Evolutionary conservation across 2,888 invertebrate species (phyloP), one percentile per base, ranked within the genome.

Genomic region (Catocala fraxini): DNA sequence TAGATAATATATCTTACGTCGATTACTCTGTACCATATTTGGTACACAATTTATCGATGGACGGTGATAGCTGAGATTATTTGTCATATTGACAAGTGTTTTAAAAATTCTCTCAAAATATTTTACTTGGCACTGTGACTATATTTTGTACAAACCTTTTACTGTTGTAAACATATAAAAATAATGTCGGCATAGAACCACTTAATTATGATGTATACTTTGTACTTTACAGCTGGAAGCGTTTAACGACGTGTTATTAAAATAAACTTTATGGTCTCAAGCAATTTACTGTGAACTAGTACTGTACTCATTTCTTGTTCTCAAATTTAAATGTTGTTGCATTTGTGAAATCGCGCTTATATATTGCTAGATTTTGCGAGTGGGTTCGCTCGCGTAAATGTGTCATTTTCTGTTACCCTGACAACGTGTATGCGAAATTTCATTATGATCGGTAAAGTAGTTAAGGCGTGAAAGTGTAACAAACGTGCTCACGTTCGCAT

Each of bases 1-100:
- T 61, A 67, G 55, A 72, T 68, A 25, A 72, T 68, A 25, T 25
- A 25, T 25, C 25, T 25, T 39, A 7, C 35, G 6, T 39, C 6
- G 35, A 6, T 39, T 39, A 39, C 35, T 39, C 9, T 7, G 35
- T 39, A 9, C 35, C 35, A 39, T 39, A 39, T 39, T 7, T 0
- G 35, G 6, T 42, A 42, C 42, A 42, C 11, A 42, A 11, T 11
- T 5, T 11, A 42, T 10, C 11, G n/a, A 42, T 42, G 42, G 42
- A 5, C 0, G 6, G 5, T 11, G 10, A 12, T 46, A 1, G 45
- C 5, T 12, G 5, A 13, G 12, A 43, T 46, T 46, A 13, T 46
- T 46, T 46, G 45, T 46, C 45, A 46, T 46, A 46, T 46, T 12
- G 45, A 12, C 12, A 46, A 15, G 15, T 46, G 45, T 46, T 13